Evolutionary conservation across 2,888 invertebrate species (phyloP).

Genomic region (Gymnosoma rotundatum): DNA sequence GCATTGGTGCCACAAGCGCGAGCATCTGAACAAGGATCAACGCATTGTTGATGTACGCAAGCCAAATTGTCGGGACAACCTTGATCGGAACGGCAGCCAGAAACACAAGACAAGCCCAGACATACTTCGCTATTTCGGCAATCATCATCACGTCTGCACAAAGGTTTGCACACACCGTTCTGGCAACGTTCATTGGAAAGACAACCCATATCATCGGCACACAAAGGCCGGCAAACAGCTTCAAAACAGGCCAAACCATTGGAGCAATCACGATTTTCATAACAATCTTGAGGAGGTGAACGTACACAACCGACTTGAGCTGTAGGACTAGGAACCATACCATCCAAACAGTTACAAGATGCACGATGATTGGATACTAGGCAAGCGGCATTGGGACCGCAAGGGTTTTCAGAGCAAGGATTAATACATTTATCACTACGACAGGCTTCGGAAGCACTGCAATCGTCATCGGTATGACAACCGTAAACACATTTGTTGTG

Average conservation of each 20-base stretch:
- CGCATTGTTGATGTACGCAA: slow-evolving; percentile 91
- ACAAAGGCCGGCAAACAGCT: slow-evolving; percentile 89
- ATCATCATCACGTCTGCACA: slow-evolving; percentile 92
- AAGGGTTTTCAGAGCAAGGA: slow-evolving; percentile 89
- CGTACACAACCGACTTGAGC: slow-evolving; percentile 94
- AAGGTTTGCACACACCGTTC: slow-evolving; percentile 91
- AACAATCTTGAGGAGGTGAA: slow-evolving; percentile 89
- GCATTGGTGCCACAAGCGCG: slow-evolving; percentile 94
- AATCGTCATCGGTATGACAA: slow-evolving; percentile 93
- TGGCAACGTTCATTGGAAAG: slow-evolving; percentile 88
- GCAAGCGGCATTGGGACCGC: slow-evolving; percentile 93
- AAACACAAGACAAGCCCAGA: slow-evolving; percentile 89
- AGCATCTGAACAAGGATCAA: slow-evolving; percentile 89
- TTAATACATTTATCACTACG: slow-evolving; percentile 90
- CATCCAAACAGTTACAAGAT: slow-evolving; percentile 89
- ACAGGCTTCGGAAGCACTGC: slow-evolving; percentile 92
- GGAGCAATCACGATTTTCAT: slow-evolving; percentile 89
- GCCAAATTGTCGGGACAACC: slow-evolving; percentile 88
- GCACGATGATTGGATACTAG: slow-evolving; percentile 91
- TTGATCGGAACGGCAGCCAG: slow-evolving; percentile 91
- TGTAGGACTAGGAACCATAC: slow-evolving; percentile 93
- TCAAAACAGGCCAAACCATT: slow-evolving; percentile 88
- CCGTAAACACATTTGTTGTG: slow-evolving; percentile 93
- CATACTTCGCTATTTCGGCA: slow-evolving; percentile 94
- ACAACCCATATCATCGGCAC: slow-evolving; percentile 89